Base-by-base conservation (phyloP, 2,888 invertebrate species). In the Lypha dubia region DNA sequence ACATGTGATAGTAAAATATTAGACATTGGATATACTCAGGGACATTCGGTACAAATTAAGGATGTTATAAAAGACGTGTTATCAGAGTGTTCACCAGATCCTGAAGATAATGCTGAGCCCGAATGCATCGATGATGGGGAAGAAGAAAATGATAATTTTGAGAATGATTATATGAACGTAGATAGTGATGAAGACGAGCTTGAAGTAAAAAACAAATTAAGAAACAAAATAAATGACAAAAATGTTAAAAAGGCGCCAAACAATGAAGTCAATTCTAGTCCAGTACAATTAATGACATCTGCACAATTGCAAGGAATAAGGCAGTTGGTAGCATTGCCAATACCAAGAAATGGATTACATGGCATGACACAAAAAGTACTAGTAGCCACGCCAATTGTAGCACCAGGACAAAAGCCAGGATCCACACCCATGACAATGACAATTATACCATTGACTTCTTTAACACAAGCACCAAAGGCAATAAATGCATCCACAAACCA, bases 41-140 rank as follows among this genome's bases (percentile, higher is more conserved):
- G 92, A 41, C 87, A 88, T 62, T 91, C 91, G 32, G 91, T 91
- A 79, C 91, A 91, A 85, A 90, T 91, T 63, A 90, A 90, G 63
- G 90, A 90, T 79, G 89, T 90, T 32, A 89, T 89, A 81, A 90
- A 90, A 73, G 90, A 90, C 46, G 86, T 91, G 8, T 86, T 90
- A 81, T 88, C 88, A 0, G 87, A 87, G 73, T 89, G 89, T 56
- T 87, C 87, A n/a, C 88, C 88, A 24, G 86, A 83, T 53, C 51
- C 75, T 1, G 84, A 41, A 38, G 83, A 79, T 9, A 86, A 84
- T n/a, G 83, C 82, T 65, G 28, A 86, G 11, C 56, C 20, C 4
- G 68, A 22, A 22, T 60, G 15, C 13, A 22, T 79, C 24, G 81
- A 84, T 20, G 79, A 85, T 8, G 84, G 51, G 8, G 76, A 73